These are phyloP conservation scores for Aythya baeri DNA, from an alignment of 2,113 vertebrate genomes.

Conservation along the genomic window DNA sequence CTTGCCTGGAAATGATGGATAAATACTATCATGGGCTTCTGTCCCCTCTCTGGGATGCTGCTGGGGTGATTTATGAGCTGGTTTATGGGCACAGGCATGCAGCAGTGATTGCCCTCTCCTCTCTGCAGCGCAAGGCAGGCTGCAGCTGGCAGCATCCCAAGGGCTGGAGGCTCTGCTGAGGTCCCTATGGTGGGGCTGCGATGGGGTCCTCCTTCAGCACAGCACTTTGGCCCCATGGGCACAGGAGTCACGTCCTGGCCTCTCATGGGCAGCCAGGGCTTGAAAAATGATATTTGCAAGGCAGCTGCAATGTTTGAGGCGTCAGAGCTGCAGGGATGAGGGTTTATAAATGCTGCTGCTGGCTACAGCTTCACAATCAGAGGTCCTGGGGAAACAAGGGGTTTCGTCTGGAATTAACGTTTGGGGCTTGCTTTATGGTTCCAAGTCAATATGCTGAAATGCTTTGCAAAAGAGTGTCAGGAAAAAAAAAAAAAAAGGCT, in stretches of 20 bases:
- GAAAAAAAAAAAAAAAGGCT: slow-evolving; percentile 16
- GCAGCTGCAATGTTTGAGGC: neutral
- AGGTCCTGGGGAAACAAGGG: neutral
- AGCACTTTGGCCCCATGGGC: neutral
- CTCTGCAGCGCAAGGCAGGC: neutral
- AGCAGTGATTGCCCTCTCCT: neutral
- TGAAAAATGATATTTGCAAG: neutral
- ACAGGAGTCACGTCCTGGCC: neutral
- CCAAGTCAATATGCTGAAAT: slow-evolving; percentile 29
- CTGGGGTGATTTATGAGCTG: neutral
- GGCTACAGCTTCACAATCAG: neutral
- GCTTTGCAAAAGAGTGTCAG: slow-evolving; percentile 20
- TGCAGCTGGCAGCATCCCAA: neutral
- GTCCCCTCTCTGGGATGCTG: neutral
- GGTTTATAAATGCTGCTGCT: neutral
- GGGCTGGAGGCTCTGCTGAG: neutral
- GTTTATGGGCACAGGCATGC: neutral
- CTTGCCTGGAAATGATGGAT: slow-evolving; percentile 1
- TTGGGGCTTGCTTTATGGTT: slow-evolving; percentile 14
- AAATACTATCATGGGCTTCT: neutral
- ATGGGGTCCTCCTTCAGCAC: neutral
- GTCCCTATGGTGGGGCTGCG: too few relatives aligned
- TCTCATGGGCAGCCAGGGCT: neutral
- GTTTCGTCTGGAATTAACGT: slow-evolving; percentile 7
- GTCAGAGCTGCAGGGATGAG: slow-evolving; percentile 6